Base-by-base conservation (phyloP, 92 coral and sea anemone species). In the Muricea muricata region DNA sequence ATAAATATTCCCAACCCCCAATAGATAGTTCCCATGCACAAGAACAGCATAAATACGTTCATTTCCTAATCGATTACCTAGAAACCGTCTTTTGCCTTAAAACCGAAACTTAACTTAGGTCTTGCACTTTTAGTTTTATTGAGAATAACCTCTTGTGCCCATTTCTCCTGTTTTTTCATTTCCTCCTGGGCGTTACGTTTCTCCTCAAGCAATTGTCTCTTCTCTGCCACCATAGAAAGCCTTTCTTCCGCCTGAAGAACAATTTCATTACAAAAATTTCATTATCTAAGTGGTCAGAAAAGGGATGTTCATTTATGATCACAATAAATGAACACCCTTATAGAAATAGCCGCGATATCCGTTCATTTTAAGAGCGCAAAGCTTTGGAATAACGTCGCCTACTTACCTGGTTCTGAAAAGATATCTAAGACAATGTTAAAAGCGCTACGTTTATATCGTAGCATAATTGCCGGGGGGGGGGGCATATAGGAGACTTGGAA, bases 161-260 rank as follows among this genome's bases (percentile, higher is more conserved):
- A 94, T 77, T 90, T 88, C 65, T 97, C 98, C 66, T 97, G 98
- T 80, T 97, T 97, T 84, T 90, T 93, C n/a, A 97, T 92, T 57
- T 93, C 98, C 71, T 92, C 87, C 86, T 93, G 94, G 84, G 94
- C 86, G 75, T 75, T 61, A 84, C 87, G 35, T 75, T 93, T 97
- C 78, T 97, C 97, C 58, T 97, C 95, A 28, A 89, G 90, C 17
- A 97, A 92, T 14, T 82, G 79, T 52, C 99, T 92, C 73, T 92
- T 93, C 66, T 97, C 99, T 55, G 90, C 89, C 11, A 97, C 98
- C 99, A 97, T 97, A 4, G 93, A 70, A 68, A 97, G 83, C 48
- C 99, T 93, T 65, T 97, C 99, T 70, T 97, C 99, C 56, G 99
- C 99, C 99, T 97, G 87, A 7, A 86, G 61, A 18, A 24, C 86